phyloP scores from a whole-genome alignment of 2,888 invertebrate genomes.

The Lymantria monacha region DNA sequence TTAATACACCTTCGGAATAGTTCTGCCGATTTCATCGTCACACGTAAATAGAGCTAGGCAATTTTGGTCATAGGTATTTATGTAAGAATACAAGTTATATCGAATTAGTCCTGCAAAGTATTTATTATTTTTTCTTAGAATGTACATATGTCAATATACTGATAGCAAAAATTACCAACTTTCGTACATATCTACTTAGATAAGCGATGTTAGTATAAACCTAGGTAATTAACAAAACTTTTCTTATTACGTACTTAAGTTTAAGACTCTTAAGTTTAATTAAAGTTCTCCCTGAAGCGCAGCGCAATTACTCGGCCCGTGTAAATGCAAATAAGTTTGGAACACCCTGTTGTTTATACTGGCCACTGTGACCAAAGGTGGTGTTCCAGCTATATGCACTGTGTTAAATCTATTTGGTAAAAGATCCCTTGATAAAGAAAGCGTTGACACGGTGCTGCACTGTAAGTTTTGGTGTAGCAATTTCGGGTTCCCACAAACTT shows the following conservation, averaged over 20 bases:
- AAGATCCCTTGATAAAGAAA: conserved; percentile 14
- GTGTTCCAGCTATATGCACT: conserved; percentile 40
- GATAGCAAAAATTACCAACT: background rate
- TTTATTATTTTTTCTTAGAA: background rate
- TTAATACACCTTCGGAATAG: conserved; percentile 8
- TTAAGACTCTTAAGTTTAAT: conserved; percentile 76
- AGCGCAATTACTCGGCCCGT: conserved; percentile 78
- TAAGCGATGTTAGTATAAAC: conserved; percentile 35
- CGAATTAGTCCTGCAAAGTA: conserved; percentile 3
- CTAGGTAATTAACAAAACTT: conserved; percentile 64
- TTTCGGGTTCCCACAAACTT: conserved; percentile 48
- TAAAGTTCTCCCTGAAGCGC: conserved; percentile 78
- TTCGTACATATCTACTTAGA: background rate
- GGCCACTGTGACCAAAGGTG: conserved; percentile 45
- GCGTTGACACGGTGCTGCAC: conserved; percentile 17
- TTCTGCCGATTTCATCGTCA: conserved; percentile 15
- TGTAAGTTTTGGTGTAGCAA: conserved; percentile 19
- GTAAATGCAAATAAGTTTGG: conserved; percentile 80
- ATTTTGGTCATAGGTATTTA: conserved; percentile 16
- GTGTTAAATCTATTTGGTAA: conserved; percentile 25
- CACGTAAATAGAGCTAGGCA: conserved; percentile 14
- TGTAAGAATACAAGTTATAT: conserved; percentile 25
- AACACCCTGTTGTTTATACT: conserved; percentile 69
- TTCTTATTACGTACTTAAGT: conserved; percentile 71
- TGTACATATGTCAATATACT: background rate